A percentile compares a stretch with the other conserved stretches of the same genome.
Evolutionary conservation across 2,888 invertebrate genomes (phyloP).

Genomic region (Meteorus cinctellus): DNA sequence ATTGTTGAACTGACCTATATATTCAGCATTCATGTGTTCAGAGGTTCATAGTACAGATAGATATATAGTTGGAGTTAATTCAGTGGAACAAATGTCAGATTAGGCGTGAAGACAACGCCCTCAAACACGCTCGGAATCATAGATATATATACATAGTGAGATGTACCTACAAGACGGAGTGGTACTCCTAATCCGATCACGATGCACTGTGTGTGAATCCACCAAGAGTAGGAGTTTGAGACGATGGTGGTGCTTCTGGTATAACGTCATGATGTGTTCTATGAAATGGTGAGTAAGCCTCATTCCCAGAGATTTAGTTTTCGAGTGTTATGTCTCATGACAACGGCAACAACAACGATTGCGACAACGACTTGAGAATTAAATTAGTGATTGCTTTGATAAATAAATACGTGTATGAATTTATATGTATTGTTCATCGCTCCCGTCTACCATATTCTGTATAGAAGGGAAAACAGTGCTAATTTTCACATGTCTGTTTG

Average conservation of each 20-base stretch:
- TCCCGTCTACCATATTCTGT: too few relatives aligned
- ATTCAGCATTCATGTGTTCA: neutral
- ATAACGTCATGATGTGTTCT: conserved; percentile 43
- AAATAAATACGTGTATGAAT: neutral
- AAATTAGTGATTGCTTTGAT: neutral
- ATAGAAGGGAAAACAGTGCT: too few relatives aligned
- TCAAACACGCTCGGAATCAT: neutral
- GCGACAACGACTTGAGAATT: neutral
- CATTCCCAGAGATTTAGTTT: conserved; percentile 54
- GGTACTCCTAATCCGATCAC: conserved; percentile 63
- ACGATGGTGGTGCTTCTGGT: conserved; percentile 49
- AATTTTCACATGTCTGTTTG: too few relatives aligned
- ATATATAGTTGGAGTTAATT: conserved; percentile 4
- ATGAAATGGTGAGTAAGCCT: conserved; percentile 49
- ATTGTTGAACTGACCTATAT: too few relatives aligned
- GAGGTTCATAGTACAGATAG: neutral
- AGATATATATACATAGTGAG: neutral
- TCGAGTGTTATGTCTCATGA: neutral
- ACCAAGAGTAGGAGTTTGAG: conserved; percentile 60
- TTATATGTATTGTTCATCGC: neutral
- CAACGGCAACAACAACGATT: neutral
- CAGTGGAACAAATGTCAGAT: neutral
- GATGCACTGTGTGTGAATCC: conserved; percentile 50
- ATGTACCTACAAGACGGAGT: conserved; percentile 46
- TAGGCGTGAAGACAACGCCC: neutral